A percentile compares a stretch with the other conserved stretches of the same genome.
Conservation (phyloP, 2,113 vertebrate genomes). For the Chlamydotis undulata region DNA sequence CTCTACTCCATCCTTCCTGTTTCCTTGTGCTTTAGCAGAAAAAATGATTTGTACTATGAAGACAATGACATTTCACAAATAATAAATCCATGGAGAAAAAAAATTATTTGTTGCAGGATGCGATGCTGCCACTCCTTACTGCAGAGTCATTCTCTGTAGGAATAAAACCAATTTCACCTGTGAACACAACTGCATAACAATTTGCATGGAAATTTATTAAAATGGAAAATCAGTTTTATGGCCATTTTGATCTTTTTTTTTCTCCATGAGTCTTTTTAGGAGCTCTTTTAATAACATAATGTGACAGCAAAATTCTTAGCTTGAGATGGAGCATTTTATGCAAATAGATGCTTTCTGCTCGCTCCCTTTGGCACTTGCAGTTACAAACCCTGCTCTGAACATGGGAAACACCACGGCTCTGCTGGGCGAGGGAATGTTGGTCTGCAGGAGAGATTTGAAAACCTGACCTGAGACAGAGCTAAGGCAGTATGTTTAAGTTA, state of each 20-base stretch:
- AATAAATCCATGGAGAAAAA: neutral
- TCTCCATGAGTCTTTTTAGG: neutral
- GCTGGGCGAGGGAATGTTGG: neutral
- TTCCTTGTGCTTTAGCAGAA: neutral
- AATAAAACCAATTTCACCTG: neutral
- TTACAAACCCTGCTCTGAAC: neutral
- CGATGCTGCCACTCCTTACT: neutral
- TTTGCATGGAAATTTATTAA: neutral
- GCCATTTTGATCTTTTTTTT: neutral
- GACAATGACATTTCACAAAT: neutral
- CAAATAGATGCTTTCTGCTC: neutral
- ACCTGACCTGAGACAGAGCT: neutral
- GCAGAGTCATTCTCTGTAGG: neutral
- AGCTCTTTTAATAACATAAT: neutral
- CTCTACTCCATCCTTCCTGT: conserved; percentile 11
- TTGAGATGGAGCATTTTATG: neutral
- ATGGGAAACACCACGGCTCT: neutral
- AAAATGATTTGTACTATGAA: neutral
- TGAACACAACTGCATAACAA: neutral
- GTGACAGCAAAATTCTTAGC: neutral
- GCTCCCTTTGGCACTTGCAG: neutral
- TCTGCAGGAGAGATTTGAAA: conserved; percentile 21
- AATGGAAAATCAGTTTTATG: neutral
- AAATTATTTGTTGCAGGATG: neutral
- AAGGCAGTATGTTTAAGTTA: neutral